Conservation (phyloP, 2,797 vertebrate genomes). For the Emydoidea blandingii region DNA sequence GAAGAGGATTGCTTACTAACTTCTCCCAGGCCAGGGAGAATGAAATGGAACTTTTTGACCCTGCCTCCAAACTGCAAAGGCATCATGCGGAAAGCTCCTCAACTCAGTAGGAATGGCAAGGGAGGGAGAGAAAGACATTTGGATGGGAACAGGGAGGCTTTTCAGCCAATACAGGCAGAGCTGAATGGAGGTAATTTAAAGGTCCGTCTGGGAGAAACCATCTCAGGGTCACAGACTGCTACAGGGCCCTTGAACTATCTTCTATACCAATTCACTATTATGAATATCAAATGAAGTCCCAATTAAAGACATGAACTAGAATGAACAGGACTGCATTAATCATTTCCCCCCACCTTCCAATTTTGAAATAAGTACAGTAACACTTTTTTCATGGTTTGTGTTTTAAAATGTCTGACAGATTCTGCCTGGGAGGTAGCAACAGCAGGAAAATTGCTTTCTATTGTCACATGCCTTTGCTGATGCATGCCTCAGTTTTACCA, state of each 20-base stretch:
- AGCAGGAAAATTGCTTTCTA: not conserved
- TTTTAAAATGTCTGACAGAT: not conserved
- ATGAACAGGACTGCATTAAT: not conserved
- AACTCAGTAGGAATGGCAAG: not conserved
- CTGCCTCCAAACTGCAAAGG: not conserved
- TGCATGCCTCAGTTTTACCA: not conserved
- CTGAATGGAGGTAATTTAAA: not conserved
- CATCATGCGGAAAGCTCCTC: not conserved
- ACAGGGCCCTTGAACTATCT: not conserved
- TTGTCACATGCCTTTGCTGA: not conserved
- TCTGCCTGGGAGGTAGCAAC: not conserved
- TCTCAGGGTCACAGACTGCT: not conserved
- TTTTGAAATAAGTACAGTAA: not conserved
- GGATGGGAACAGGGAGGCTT: not conserved
- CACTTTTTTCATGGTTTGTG: not conserved
- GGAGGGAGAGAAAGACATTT: not conserved
- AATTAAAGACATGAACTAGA: not conserved
- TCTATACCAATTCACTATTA: not conserved
- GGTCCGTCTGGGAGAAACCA: not conserved
- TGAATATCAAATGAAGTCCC: not conserved
- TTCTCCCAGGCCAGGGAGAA: not conserved
- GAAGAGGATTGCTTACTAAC: not conserved
- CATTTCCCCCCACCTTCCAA: not conserved
- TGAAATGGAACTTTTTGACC: not conserved
- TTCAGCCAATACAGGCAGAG: not conserved